Evolutionary conservation across 2,113 vertebrate species (phyloP), one percentile per base, ranked within the genome.

Genomic region (Macquaria australasica): DNA sequence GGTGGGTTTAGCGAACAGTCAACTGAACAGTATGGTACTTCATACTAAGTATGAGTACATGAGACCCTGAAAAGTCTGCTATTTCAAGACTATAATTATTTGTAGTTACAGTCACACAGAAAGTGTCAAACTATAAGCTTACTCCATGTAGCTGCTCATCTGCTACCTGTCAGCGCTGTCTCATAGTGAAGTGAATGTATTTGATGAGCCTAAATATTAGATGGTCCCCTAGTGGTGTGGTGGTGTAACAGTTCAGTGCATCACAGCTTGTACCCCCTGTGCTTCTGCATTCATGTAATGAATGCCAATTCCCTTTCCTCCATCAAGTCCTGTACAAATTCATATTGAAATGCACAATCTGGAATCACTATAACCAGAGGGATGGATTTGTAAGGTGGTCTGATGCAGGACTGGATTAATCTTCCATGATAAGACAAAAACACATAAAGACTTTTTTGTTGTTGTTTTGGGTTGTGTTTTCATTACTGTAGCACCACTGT

Each of bases 191-290:
- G 81, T 90, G 82, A 78, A 31, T 82, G 53, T 89, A 53, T 84
- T 79, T 87, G 50, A 73, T 72, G 37, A 81, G 60, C 72, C 43
- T 63, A 55, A 53, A 67, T 73, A 76, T 45, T 87, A 84, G 62
- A 23, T 55, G 31, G 28, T 39, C 71, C 82, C 87, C 83, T 77
- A 58, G 86, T 92, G 84, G 63, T 91, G 85, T 95, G 83, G 70
- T 91, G 84, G 75, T 91, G 87, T 88, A 77, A 70, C 53, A 77
- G 59, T 87, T 56, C 21, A 34, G 64, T 88, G 66, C 45, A 48
- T 87, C 28, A 37, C 73, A 69, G 37, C 48, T 34, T 87, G 12
- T 48, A 66, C 23, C 73, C 66, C 48, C n/a, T 79, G 59, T 73
- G n/a, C 41, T 28, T 85, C 34, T 80, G 78, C 70, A 76, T 90